Conservation (phyloP, 2,113 vertebrate genomes). For the Lipotes vexillifer region DNA sequence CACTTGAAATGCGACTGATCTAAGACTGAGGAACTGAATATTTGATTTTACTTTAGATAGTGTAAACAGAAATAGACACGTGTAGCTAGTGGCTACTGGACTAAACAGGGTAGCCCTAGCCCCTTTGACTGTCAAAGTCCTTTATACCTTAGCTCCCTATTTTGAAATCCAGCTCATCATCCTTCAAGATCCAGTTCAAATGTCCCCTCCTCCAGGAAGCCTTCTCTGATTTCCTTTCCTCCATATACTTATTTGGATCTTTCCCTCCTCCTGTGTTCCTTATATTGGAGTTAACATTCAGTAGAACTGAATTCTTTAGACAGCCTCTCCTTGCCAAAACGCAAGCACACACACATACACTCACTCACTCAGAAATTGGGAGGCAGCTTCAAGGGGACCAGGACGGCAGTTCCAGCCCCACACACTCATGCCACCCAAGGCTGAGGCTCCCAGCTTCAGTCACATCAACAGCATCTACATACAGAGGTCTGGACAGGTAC, state of each 20-base stretch:
- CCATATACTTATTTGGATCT: background rate
- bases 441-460: background rate
- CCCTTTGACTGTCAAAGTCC: background rate
- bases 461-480: background rate
- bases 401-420: background rate
- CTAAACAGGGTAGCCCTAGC: background rate
- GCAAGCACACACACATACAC: background rate
- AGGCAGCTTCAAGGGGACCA: background rate
- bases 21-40: background rate
- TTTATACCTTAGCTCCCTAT: background rate
- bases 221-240: background rate
- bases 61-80: background rate
- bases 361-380: accelerated
- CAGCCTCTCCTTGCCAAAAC: background rate
- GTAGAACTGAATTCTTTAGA: background rate
- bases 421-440: too few species aligned
- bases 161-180: background rate
- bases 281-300: background rate
- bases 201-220: background rate
- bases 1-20: background rate
- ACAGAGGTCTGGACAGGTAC: background rate
- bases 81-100: background rate
- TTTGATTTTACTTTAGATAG: background rate
- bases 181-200: background rate
- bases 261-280: background rate